These are phyloP conservation scores for Saguinus midas DNA, from an alignment of 2,113 vertebrate species.

Conservation along the genomic window DNA sequence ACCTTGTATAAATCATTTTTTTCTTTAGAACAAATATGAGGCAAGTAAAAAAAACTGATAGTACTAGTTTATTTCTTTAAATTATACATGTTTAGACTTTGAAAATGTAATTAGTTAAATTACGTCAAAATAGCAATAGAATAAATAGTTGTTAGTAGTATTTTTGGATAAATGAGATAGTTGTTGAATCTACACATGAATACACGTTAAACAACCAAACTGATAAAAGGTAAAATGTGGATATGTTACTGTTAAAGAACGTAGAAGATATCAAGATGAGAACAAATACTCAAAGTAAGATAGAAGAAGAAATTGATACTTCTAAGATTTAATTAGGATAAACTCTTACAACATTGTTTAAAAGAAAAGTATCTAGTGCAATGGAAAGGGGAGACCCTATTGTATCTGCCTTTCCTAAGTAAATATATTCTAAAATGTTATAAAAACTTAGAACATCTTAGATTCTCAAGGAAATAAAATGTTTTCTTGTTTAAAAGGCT, in stretches of 20 bases:
- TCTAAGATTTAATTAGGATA: background rate
- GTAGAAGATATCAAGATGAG: background rate
- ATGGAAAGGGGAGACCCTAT: background rate
- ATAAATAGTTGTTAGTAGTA: background rate
- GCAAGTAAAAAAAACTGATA: background rate
- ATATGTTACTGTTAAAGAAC: background rate
- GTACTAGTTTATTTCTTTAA: background rate
- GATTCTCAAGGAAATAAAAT: background rate
- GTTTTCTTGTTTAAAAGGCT: background rate
- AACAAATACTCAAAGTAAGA: constrained; percentile 14
- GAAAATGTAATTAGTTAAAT: constrained; percentile 26
- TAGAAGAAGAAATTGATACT: background rate
- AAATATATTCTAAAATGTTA: background rate
- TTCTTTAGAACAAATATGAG: constrained; percentile 56
- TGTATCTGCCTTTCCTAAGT: background rate
- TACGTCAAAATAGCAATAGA: background rate
- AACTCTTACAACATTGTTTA: background rate
- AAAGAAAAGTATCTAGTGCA: background rate
- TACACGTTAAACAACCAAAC: background rate
- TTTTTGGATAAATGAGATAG: background rate
- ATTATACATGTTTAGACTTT: background rate
- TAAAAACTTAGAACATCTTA: background rate
- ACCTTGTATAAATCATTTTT: background rate
- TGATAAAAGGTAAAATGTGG: background rate
- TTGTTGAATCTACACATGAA: background rate